These are phyloP conservation scores for Andrena trimmerana DNA, from an alignment of 2,888 invertebrate genomes.

Conservation along the genomic window DNA sequence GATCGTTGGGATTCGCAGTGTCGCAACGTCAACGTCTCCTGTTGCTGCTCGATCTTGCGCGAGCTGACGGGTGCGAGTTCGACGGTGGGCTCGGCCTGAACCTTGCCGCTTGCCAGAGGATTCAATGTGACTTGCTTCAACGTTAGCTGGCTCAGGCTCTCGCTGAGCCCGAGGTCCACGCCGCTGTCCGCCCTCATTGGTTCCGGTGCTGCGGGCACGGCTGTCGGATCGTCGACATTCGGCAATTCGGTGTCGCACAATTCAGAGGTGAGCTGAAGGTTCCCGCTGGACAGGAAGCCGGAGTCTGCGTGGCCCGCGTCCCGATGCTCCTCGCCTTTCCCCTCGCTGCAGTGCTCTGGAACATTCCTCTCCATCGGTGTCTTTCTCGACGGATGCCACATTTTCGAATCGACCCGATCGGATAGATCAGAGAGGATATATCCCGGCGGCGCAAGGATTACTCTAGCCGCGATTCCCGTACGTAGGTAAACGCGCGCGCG, in stretches of 20 bases:
- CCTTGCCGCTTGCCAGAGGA: constrained; percentile 63
- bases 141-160: constrained; percentile 88
- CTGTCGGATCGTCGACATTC: constrained; percentile 25
- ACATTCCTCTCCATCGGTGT: constrained; percentile 68
- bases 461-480: constrained; percentile 12
- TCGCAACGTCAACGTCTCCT: constrained; percentile 4
- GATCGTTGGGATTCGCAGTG: constrained; percentile 1
- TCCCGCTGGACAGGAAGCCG: constrained; percentile 79
- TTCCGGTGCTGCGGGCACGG: constrained; percentile 56
- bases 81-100: constrained; percentile 71
- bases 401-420: constrained; percentile 39
- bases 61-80: constrained; percentile 71
- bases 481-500: constrained; percentile 5
- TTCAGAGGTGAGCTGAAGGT: constrained; percentile 71
- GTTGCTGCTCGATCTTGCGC: constrained; percentile 47
- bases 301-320: constrained; percentile 78
- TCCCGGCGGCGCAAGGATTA: neutral
- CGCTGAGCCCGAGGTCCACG: constrained; percentile 87
- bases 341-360: constrained; percentile 65
- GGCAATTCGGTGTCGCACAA: constrained; percentile 61
- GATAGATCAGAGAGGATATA: constrained; percentile 13
- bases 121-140: constrained; percentile 85
- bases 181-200: constrained; percentile 89
- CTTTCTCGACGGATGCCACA: constrained; percentile 63
- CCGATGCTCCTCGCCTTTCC: constrained; percentile 54